Percentiles rank a stretch among this genome's conserved stretches.
These are phyloP conservation scores for Lepidurus apus DNA, from an alignment of 1,140 invertebrate species.

Conservation along the genomic window DNA sequence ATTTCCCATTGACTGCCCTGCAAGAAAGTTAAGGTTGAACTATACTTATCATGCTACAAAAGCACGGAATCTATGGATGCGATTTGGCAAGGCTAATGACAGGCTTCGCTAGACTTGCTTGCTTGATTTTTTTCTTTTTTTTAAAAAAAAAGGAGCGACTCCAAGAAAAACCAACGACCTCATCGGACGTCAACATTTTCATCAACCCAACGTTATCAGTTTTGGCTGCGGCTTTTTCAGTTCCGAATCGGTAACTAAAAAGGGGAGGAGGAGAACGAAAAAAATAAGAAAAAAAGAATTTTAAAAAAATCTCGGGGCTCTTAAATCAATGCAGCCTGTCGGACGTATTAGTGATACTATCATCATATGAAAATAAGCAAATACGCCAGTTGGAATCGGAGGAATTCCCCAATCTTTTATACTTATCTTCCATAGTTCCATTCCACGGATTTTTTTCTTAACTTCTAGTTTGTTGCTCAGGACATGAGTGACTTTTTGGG, in stretches of 20 bases:
- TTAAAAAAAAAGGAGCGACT: neutral
- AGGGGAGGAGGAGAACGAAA: too few species aligned
- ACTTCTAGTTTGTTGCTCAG: neutral
- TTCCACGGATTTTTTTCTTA: neutral
- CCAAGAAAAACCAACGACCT: neutral
- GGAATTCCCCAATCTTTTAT: neutral
- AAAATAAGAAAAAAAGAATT: neutral
- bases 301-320: neutral
- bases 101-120: neutral
- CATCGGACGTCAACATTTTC: neutral
- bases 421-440: neutral
- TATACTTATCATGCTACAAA: neutral
- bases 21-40: neutral
- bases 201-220: neutral
- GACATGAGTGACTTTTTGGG: neutral
- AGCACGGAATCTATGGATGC: neutral
- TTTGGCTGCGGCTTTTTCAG: neutral
- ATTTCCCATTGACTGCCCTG: neutral
- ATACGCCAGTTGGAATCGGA: neutral
- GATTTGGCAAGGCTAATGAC: neutral
- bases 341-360: constrained; percentile 5
- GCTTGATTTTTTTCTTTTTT: neutral
- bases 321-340: neutral
- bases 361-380: neutral
- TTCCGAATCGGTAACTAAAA: too few species aligned